Conservation (phyloP, 1,140 invertebrate species). For the Metopolophium dirhodum region DNA sequence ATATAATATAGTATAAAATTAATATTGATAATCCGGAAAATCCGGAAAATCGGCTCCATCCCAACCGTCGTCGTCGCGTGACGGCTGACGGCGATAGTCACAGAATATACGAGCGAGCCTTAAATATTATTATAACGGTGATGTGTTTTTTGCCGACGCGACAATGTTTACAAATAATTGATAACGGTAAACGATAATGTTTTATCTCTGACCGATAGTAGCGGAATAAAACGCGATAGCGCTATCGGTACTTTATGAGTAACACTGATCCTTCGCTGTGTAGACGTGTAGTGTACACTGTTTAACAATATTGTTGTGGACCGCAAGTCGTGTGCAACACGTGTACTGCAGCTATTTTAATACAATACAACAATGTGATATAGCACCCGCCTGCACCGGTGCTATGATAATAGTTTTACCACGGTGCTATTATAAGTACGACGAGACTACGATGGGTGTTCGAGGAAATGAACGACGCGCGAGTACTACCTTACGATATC, state of each 20-base stretch:
- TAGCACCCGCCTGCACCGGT: neutral
- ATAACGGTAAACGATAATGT: neutral
- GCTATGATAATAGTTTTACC: neutral
- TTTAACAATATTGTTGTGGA: neutral
- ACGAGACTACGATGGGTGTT: no score
- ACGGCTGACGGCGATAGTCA: neutral
- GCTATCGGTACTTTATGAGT: neutral
- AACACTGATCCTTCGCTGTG: neutral
- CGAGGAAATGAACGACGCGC: neutral
- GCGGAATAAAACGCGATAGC: neutral
- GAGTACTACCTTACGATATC: neutral
- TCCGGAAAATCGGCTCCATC: neutral
- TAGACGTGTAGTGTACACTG: neutral
- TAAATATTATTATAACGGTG: neutral
- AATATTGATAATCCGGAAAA: neutral
- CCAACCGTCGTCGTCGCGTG: neutral
- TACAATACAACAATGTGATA: neutral
- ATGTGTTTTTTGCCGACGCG: neutral
- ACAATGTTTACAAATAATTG: conserved; percentile 9
- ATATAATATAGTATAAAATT: neutral
- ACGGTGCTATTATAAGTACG: neutral
- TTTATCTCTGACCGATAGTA: neutral
- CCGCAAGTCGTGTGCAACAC: neutral
- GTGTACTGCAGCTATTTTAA: neutral
- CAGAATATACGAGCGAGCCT: no score